Evolutionary conservation across 2,888 invertebrate genomes (phyloP), one percentile per base, ranked within the genome.

Genomic region (Adineta ricciae): DNA sequence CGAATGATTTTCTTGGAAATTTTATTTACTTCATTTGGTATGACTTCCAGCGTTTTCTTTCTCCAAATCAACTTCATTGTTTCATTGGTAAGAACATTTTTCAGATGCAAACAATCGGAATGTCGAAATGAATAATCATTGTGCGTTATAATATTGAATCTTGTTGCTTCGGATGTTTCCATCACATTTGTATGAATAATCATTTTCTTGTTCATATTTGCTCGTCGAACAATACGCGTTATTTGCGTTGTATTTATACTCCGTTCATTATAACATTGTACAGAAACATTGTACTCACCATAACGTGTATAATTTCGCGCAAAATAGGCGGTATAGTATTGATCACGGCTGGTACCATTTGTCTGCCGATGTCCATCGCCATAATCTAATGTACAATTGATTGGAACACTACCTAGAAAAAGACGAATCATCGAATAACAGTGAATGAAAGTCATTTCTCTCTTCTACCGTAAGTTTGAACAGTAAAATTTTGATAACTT

Each of bases 311-410:
- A 78, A n/a, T 78, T 78, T 41, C n/a, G 21, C 41, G 78, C 24
- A 78, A 78, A 78, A 78, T 41, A 41, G 24, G 41, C 24, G 38
- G n/a, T 78, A 78, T 78, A 41, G 41, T 78, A 78, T 78, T 78
- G 78, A 38, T 78, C 19, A 41, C 14, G 78, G n/a, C n/a, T 78
- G 9, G 78, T 78, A 41, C 5, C 41, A n/a, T 41, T 41, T 19
- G 78, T n/a, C 41, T 78, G 14, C n/a, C n/a, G 38, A 78, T 41
- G 0, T 24, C 78, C 78, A 41, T 78, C 78, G n/a, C 41, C 78
- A 41, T 41, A 78, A 78, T 38, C 41, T 21, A 78, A 7, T 41
- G 78, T 78, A 78, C 78, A 78, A 78, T 78, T 78, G 38, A 78
- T 41, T 41, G 78, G 78, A 21, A 41, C 36, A 41, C 78, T 78